Conservation (phyloP, 2,888 invertebrate genomes). For the Operophtera brumata region DNA sequence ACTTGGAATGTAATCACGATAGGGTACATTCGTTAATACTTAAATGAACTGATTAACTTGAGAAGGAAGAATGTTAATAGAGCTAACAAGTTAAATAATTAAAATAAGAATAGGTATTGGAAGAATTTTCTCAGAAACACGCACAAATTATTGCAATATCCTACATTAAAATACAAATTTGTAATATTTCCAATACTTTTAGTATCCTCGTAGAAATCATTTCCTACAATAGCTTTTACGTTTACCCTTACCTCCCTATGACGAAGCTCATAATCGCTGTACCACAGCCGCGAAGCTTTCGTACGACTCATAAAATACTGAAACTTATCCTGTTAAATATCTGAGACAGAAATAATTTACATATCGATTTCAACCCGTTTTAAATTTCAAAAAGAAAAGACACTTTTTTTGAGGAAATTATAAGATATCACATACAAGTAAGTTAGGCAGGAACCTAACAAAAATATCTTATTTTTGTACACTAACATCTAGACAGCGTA, state of each 20-base stretch:
- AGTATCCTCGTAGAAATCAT: conserved; percentile 71
- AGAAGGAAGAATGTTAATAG: not conserved
- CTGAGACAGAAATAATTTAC: conserved; percentile 35
- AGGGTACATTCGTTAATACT: too few relatives aligned
- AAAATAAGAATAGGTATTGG: not conserved
- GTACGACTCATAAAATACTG: conserved; percentile 56
- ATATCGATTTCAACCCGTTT: conserved; percentile 25
- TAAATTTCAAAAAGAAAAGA: conserved; percentile 23
- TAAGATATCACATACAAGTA: conserved; percentile 17
- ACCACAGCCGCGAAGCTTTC: conserved; percentile 62
- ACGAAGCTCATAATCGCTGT: conserved; percentile 75
- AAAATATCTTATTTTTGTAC: conserved; percentile 44
- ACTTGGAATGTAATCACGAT: too few relatives aligned
- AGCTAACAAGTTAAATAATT: not conserved
- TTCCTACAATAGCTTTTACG: conserved; percentile 69
- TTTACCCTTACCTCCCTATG: conserved; percentile 75
- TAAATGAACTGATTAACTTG: not conserved
- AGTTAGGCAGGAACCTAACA: conserved; percentile 51
- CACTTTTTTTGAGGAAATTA: conserved; percentile 10
- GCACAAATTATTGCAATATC: conserved; percentile 30
- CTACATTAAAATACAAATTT: conserved; percentile 72
- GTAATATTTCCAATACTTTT: conserved; percentile 77
- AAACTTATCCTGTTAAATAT: conserved; percentile 54
- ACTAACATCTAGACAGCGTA: conserved; percentile 61
- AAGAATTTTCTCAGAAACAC: not conserved